Percentiles rank a stretch among this genome's conserved stretches.
These are phyloP conservation scores for Poeciliopsis retropinna DNA, from an alignment of 2,113 vertebrate species.

Conservation along the genomic window DNA sequence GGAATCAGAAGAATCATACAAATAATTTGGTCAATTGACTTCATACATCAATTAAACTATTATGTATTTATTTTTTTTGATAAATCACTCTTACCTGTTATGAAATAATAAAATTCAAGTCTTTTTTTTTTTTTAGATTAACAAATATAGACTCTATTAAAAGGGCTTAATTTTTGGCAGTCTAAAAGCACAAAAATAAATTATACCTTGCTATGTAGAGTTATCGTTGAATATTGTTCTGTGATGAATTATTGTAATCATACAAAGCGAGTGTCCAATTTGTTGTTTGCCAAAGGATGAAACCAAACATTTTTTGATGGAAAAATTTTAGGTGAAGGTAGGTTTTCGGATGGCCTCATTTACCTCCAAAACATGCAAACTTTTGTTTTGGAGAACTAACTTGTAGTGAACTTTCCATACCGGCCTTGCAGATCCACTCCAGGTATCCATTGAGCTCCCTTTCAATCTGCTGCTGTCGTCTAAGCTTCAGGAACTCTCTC, in stretches of 20 bases:
- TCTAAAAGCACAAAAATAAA: not conserved
- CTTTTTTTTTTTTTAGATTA: too few relatives aligned
- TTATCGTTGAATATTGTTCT: not conserved
- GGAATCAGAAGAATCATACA: not conserved
- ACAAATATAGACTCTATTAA: not conserved
- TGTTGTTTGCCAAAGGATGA: not conserved
- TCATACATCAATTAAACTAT: too few relatives aligned
- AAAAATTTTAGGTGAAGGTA: not conserved
- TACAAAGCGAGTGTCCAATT: not conserved
- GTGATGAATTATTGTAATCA: not conserved
- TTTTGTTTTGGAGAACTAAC: too few relatives aligned
- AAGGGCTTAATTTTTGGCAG: not conserved
- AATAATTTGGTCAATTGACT: too few relatives aligned
- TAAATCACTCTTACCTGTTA: too few relatives aligned
- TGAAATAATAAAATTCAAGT: too few relatives aligned
- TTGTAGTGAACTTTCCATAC: conserved; percentile 61
- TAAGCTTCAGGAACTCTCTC: conserved; percentile 90
- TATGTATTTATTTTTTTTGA: too few relatives aligned
- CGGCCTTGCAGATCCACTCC: conserved; percentile 97
- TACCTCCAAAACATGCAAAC: not conserved
- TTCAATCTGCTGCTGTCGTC: conserved; percentile 93
- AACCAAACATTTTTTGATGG: not conserved
- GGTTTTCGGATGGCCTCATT: not conserved
- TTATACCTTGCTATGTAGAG: not conserved
- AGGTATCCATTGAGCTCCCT: conserved; percentile 93